These are phyloP conservation scores for Peribatodes rhomboidaria DNA, from an alignment of 2,888 invertebrate genomes.

Conservation along the genomic window DNA sequence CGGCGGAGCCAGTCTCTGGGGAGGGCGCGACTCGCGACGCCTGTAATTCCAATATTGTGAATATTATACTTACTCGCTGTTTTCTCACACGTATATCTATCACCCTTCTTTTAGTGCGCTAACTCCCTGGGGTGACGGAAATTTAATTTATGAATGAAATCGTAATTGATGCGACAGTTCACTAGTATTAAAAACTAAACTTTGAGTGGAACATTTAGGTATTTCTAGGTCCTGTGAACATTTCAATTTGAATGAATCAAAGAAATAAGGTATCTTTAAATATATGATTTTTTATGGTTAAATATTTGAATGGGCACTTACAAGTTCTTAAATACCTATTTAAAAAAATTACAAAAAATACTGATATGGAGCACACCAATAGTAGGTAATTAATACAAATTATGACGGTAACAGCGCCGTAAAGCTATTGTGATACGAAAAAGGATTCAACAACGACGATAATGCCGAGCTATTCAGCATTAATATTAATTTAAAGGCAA, in stretches of 20 bases:
- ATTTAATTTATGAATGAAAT: conserved; percentile 38
- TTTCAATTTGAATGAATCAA: too few relatives aligned
- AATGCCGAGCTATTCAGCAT: conserved; percentile 8
- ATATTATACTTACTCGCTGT: conserved; percentile 75
- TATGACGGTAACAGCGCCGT: background rate
- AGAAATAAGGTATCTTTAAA: too few relatives aligned
- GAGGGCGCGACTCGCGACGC: conserved; percentile 51
- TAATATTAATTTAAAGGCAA: conserved; percentile 21
- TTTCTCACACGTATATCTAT: conserved; percentile 72
- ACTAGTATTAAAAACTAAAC: background rate
- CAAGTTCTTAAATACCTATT: too few relatives aligned
- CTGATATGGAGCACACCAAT: background rate
- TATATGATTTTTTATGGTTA: too few relatives aligned
- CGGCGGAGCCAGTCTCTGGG: conserved; percentile 57
- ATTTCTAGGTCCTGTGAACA: too few relatives aligned
- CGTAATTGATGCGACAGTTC: conserved; percentile 27
- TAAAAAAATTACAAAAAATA: background rate
- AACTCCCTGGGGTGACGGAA: conserved; percentile 55
- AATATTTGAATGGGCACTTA: too few relatives aligned
- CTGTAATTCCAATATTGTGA: conserved; percentile 75
- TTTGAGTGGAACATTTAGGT: too few relatives aligned
- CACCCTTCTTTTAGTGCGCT: conserved; percentile 56
- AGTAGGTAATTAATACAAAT: conserved; percentile 5
- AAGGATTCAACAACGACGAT: conserved; percentile 11
- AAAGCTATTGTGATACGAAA: conserved; percentile 15